Evolutionary conservation across 2,113 vertebrate species (phyloP).

Genomic region (Enhydra lutris): DNA sequence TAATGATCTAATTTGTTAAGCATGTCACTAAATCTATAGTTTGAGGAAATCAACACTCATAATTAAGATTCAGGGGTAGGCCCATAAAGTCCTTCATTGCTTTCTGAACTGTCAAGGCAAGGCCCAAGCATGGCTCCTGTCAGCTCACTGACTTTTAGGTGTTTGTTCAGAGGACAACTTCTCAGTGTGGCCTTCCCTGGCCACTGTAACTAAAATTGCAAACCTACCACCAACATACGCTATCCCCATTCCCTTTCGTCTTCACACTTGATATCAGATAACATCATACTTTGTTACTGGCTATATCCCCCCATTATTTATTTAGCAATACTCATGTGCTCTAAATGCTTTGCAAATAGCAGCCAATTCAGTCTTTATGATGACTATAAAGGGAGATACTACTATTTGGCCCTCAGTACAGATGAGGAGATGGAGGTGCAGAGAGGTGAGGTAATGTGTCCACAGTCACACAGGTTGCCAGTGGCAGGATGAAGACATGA

Average conservation of each 20-base stretch:
- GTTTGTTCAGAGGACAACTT: neutral
- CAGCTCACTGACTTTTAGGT: accelerated
- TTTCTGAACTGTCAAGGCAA: neutral
- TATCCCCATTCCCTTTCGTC: neutral
- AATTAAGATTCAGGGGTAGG: neutral
- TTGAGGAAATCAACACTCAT: neutral
- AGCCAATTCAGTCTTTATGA: neutral
- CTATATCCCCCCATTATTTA: neutral
- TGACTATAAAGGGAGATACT: neutral
- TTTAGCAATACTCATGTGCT: neutral
- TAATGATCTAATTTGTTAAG: neutral
- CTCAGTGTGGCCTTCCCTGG: neutral
- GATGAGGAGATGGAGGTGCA: neutral
- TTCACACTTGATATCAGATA: neutral
- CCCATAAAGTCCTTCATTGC: neutral
- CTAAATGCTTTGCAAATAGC: neutral
- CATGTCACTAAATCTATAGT: neutral
- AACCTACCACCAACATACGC: neutral
- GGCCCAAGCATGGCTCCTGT: neutral
- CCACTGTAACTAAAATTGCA: neutral
- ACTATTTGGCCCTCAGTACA: neutral
- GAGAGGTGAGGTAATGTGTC: neutral
- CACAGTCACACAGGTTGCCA: neutral
- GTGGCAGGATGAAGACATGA: neutral
- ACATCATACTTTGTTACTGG: neutral